These are phyloP conservation scores for Tuta absoluta DNA, from an alignment of 2,888 invertebrate species.

Conservation along the genomic window DNA sequence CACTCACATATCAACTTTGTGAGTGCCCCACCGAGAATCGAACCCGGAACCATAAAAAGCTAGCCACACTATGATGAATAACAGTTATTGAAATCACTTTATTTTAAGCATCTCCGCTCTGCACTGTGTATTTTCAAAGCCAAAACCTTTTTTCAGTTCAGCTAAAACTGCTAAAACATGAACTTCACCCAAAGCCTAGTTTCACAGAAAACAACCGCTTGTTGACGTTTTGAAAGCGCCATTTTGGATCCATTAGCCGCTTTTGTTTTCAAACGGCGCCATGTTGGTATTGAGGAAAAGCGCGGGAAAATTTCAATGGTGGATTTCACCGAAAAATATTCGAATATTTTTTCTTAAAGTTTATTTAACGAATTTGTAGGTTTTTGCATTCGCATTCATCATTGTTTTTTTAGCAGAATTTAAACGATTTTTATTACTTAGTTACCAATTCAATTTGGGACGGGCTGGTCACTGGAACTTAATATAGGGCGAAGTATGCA, in stretches of 20 bases:
- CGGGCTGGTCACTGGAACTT: too few species aligned
- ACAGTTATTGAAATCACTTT: too few species aligned
- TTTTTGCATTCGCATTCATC: neutral
- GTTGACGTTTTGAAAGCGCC: neutral
- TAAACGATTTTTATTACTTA: too few species aligned
- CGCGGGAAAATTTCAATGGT: neutral
- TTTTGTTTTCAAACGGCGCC: constrained; percentile 13
- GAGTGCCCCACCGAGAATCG: too few species aligned
- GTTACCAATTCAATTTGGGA: too few species aligned
- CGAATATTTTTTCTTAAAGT: neutral
- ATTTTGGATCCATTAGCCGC: neutral
- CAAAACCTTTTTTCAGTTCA: constrained; percentile 3
- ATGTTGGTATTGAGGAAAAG: constrained; percentile 16
- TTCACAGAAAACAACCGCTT: neutral
- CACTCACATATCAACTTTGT: too few species aligned
- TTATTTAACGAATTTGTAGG: neutral
- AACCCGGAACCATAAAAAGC: too few species aligned
- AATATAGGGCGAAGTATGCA: too few species aligned
- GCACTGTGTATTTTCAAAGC: neutral
- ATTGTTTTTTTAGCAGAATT: too few species aligned
- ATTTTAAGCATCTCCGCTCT: too few species aligned
- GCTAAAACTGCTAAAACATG: neutral
- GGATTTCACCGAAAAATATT: neutral
- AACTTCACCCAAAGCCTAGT: neutral
- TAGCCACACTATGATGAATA: too few species aligned